phyloP scores from a whole-genome alignment of 2,888 invertebrate genomes.

The Mellilla xanthometata region DNA sequence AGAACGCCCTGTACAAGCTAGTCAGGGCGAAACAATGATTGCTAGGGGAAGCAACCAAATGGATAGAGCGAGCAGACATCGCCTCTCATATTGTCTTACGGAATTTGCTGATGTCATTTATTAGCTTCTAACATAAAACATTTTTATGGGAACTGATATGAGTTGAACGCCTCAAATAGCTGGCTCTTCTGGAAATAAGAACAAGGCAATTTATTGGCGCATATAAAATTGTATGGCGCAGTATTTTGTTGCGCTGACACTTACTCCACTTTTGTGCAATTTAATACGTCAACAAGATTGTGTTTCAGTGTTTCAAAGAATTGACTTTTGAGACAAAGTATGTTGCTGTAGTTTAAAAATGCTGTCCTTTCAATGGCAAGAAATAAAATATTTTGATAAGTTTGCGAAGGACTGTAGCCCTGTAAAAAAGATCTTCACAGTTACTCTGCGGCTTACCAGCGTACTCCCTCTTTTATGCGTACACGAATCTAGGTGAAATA shows the following conservation, averaged over 20 bases:
- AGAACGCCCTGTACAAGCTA: constrained; percentile 24
- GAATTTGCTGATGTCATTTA: constrained; percentile 82
- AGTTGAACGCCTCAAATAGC: constrained; percentile 57
- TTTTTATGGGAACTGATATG: constrained; percentile 79
- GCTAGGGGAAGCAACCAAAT: constrained; percentile 67
- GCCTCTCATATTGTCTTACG: constrained; percentile 78
- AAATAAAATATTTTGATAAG: too few species aligned
- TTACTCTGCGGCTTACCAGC: too few species aligned
- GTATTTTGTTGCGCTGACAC: constrained; percentile 42
- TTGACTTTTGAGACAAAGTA: constrained; percentile 11
- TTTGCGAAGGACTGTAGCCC: too few species aligned
- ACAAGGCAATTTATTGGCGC: constrained; percentile 67
- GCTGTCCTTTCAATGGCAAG: too few species aligned
- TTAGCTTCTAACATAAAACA: constrained; percentile 82
- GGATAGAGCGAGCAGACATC: constrained; percentile 68
- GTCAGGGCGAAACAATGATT: constrained; percentile 68
- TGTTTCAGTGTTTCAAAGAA: constrained; percentile 17
- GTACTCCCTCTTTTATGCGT: too few species aligned
- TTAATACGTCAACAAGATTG: constrained; percentile 22
- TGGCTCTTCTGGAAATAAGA: constrained; percentile 65
- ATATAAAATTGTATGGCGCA: constrained; percentile 70
- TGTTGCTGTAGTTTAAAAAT: too few species aligned
- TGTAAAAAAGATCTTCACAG: too few species aligned
- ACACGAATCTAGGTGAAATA: too few species aligned
- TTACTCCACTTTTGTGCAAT: constrained; percentile 39